Conservation (phyloP, 2,797 vertebrate species). For the Anguilla obscura region DNA sequence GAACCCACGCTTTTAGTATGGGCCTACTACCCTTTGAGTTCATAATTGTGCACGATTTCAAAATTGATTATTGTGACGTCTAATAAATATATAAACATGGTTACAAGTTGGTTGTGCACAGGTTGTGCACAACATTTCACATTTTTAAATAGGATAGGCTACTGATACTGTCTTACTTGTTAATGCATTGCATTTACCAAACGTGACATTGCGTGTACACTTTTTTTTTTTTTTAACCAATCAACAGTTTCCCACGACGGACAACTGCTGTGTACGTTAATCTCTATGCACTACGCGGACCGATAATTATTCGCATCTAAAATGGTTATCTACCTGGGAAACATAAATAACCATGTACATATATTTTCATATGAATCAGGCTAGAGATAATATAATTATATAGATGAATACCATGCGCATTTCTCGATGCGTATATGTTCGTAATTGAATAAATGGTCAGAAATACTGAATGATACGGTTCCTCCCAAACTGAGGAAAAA, state of each 20-base stretch:
- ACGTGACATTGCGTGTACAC: not conserved
- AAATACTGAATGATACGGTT: not conserved
- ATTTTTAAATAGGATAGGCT: not conserved
- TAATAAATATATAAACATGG: not conserved
- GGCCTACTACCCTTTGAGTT: not conserved
- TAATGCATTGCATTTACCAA: not conserved
- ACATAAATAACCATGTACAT: not conserved
- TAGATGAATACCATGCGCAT: not conserved
- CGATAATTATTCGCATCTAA: not conserved
- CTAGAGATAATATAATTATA: too few species aligned
- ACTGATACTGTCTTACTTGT: not conserved
- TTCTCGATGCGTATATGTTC: not conserved
- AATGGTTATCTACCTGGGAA: not conserved
- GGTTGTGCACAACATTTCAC: not conserved
- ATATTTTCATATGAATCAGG: not conserved
- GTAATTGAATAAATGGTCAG: not conserved
- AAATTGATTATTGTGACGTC: not conserved
- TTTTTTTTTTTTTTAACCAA: not conserved
- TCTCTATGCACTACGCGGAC: not conserved
- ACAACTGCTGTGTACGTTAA: not conserved
- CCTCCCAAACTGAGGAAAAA: not conserved
- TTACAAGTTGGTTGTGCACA: not conserved
- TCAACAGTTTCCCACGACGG: not conserved
- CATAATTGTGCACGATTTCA: not conserved
- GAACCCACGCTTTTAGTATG: not conserved